Percentiles rank a stretch among this genome's conserved stretches.
Evolutionary conservation across 2,888 invertebrate species (phyloP).

Genomic region (Oscheius sp.): DNA sequence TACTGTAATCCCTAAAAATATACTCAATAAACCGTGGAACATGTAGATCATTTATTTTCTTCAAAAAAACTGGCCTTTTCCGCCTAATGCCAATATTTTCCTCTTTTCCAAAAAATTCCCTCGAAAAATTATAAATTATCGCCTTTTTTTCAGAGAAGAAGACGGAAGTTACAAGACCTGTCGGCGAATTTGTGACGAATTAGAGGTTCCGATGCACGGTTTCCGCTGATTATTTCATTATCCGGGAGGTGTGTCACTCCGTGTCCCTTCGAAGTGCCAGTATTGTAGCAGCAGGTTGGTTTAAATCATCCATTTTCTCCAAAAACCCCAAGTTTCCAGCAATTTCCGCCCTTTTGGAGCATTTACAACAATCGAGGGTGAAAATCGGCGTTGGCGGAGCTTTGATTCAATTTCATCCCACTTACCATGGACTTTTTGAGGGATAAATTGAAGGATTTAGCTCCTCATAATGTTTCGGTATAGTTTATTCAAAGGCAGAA

Average conservation of each 20-base stretch:
- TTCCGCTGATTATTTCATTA: slow-evolving; percentile 69
- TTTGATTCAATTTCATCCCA: slow-evolving; percentile 73
- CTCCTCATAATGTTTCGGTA: slow-evolving; percentile 68
- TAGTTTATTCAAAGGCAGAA: neutral
- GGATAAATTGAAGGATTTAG: slow-evolving; percentile 64
- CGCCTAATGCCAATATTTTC: too few relatives aligned
- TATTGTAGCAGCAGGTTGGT: slow-evolving; percentile 71
- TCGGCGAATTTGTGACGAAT: slow-evolving; percentile 72
- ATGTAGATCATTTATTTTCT: too few relatives aligned
- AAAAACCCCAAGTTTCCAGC: slow-evolving; percentile 51
- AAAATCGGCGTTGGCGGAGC: slow-evolving; percentile 73
- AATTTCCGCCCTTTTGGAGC: slow-evolving; percentile 70
- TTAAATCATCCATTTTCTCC: neutral
- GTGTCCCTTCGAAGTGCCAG: slow-evolving; percentile 69
- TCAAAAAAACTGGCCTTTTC: too few relatives aligned
- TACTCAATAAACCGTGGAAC: too few relatives aligned
- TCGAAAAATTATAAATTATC: too few relatives aligned
- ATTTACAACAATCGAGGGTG: slow-evolving; percentile 62
- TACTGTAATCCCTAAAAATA: too few relatives aligned
- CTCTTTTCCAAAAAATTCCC: too few relatives aligned
- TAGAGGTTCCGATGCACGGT: slow-evolving; percentile 72
- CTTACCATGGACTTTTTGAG: slow-evolving; percentile 69
- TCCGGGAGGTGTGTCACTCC: slow-evolving; percentile 71
- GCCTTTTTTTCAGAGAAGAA: slow-evolving; percentile 61
- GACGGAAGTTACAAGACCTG: slow-evolving; percentile 67